phyloP scores from a whole-genome alignment of 2,888 invertebrate genomes.

The Andrena camellia region DNA sequence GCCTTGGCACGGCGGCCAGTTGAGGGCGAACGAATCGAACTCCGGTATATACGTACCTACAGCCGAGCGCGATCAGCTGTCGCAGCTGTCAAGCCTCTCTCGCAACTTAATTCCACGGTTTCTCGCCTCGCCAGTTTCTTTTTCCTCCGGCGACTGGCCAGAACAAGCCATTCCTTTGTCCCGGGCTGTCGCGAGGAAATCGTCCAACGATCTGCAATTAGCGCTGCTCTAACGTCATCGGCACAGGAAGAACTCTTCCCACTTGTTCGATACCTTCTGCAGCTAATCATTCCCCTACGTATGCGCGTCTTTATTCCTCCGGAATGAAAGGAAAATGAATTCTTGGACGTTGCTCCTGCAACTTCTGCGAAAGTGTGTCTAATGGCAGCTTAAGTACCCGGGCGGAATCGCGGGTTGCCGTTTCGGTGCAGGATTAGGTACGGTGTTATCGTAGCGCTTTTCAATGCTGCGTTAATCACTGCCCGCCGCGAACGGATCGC shows the following conservation, averaged over 20 bases:
- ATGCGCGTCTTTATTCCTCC: too few relatives aligned
- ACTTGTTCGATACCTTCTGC: too few relatives aligned
- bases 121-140: slow-evolving; percentile 18
- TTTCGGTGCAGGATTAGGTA: neutral
- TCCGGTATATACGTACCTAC: neutral
- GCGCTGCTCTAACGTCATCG: too few relatives aligned
- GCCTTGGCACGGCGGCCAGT: slow-evolving; percentile 66
- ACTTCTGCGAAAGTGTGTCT: too few relatives aligned
- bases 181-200: neutral
- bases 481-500: neutral
- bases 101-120: slow-evolving; percentile 69
- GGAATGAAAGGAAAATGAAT: too few relatives aligned
- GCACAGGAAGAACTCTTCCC: too few relatives aligned
- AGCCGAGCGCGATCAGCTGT: slow-evolving; percentile 64
- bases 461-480: neutral
- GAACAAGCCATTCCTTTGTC: neutral
- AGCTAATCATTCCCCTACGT: too few relatives aligned
- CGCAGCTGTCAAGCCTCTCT: slow-evolving; percentile 68
- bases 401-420: neutral
- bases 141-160: neutral
- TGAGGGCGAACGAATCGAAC: slow-evolving; percentile 63
- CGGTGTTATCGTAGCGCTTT: too few relatives aligned
- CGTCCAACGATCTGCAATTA: neutral
- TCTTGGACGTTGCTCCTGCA: too few relatives aligned
- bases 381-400: too few relatives aligned